Base-by-base conservation (phyloP, 2,797 vertebrate species). In the Hypotaenidia philippensis region DNA sequence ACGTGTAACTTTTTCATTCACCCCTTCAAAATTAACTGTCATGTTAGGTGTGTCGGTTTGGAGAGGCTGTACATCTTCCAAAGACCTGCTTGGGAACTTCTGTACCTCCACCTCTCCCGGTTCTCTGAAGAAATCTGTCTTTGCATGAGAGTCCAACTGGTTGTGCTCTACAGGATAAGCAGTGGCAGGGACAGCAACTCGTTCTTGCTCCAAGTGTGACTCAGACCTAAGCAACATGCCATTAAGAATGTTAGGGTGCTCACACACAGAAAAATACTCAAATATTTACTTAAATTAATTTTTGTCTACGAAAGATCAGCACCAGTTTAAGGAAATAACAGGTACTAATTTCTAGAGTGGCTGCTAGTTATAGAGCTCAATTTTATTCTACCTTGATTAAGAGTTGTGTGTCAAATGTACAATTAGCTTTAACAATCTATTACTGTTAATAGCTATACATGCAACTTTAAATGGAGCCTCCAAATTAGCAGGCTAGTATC, bases 121-220 rank as follows among this genome's bases (percentile, higher is more conserved):
- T 92, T 99, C 99, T 95, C 98, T 98, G 90, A 99, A 99, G 81
- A 99, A 98, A 76, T 99, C 99, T 40, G 94, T 96, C 97, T 99
- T 99, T 77, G 97, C 90, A 74, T 98, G 98, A 9, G 98, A 96
- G 78, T 99, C 99, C 95, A 98, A 76, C 31, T 98, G 98, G 97
- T 94, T 97, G 57, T 98, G 98, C 63, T 99, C 99, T 84, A 96
- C 89, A 72, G 98, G 70, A 83, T 98, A 98, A 76, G 96, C 83
- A 74, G 98, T 41, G 52, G 98, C 95, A 34, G 98, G 96, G 25
- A 98, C 71, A 79, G 98, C 94, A 32, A 98, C 97, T 74, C 98
- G 97, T 41, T 99, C 99, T 83, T 99, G 97, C 90, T 99, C 99
- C 96, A 99, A 91, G 80, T 97, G 96, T 75, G 98, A 87, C 91